Evolutionary conservation across 2,113 vertebrate species (phyloP), one percentile per base, ranked within the genome.

Genomic region (Psophia crepitans): DNA sequence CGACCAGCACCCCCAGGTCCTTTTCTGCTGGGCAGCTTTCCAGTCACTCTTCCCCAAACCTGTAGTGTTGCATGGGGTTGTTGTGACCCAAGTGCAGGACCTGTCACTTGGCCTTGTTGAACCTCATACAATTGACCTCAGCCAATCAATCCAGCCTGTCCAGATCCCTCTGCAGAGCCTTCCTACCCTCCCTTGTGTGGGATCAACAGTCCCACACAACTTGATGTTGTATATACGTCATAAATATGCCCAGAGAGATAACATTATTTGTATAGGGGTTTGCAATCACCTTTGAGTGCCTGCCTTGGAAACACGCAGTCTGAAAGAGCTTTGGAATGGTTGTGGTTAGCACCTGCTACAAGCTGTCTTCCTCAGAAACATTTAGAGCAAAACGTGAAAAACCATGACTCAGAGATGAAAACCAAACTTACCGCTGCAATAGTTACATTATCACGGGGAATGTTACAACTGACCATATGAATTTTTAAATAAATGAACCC

Each of bases 291-390:
- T 44, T 61, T 69, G 56, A 87, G 57, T 10, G 3, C 7, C 27
- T 57, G 0, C 41, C 32, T 84, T 84, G 35, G n/a, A 66, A 65
- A 18, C 7, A 5, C 3, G 17, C 1, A 0, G 3, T 61, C 48
- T 54, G 43, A 63, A 77, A 58, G 32, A 48, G 9, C 30, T 92
- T 84, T 78, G 60, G 14, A 30, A 11, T 4, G 11, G 5, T 48
- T 80, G 74, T 39, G 9, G 27, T 44, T 81, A 33, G 70, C 56
- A 70, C 11, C 15, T 65, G 41, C 21, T 87, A 44, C 19, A 61
- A 56, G 11, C 0, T 74, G 49, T 69, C 32, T 87, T 89, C n/a
- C 33, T 35, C 21, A 53, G 32, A 51, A 33, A 14, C 9, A 57
- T 3, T 39, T 51, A 60, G 49, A 86, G 6, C 13, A 65, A 81